Base-by-base conservation (phyloP, 2,888 invertebrate species). In the Nemotelus nigrinus region DNA sequence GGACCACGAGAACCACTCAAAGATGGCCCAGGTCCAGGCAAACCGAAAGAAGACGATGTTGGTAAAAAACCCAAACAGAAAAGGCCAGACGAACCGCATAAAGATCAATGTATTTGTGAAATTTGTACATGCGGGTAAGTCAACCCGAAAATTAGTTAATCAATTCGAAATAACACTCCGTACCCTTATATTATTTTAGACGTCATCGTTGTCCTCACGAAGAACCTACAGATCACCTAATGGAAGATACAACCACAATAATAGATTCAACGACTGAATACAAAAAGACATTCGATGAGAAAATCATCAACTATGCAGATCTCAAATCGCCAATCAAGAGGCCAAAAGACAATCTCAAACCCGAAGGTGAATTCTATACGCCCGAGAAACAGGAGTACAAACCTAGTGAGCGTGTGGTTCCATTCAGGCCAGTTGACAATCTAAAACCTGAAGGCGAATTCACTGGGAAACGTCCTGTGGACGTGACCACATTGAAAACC, bases 51-150 rank as follows among this genome's bases (percentile, higher is more conserved):
- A 25, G 64, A 75, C 48, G 65, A 85, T 84, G 84, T 3, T 41
- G 79, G 80, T 63, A 82, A 77, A 80, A 81, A 63, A 41, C 74
- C 74, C 2, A 79, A 82, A 82, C 76, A 65, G 25, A 67, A 86
- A 77, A 84, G 80, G 79, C 82, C 68, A 76, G 80, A 86, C 60
- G 87, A 88, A 82, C 87, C 88, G 2, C 86, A 88, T 81, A 93
- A 93, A 85, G 95, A 95, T 84, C 93, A 94, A 86, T 96, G 96
- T 86, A 94, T 96, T 83, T 96, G 96, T 85, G 95, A 96, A 88
- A 92, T 96, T 80, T 96, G 96, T 86, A 96, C 95, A 84, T 96
- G 96, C 88, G 96, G 96, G 96, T 96, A 88, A 92, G 94, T 91
- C 25, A 25, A 71, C 48, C 65, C 68, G 78, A 70, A 45, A 50